Conservation (phyloP, 2,113 vertebrate species). For the Agapornis roseicollis region DNA sequence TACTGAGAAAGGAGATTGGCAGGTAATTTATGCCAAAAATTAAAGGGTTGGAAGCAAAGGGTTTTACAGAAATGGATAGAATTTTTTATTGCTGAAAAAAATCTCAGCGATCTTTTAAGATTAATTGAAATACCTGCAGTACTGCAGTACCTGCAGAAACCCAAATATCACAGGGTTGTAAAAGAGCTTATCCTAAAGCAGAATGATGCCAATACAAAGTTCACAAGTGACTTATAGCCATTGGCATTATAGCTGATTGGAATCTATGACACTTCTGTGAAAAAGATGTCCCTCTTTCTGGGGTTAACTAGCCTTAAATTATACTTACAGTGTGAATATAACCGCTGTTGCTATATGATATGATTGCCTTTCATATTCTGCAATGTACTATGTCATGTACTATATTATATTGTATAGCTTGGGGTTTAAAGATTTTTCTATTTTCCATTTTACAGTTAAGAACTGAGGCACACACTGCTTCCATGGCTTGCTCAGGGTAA, state of each 20-base stretch:
- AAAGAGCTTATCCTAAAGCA: conserved; percentile 47
- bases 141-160: neutral
- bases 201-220: conserved; percentile 33
- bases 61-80: neutral
- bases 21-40: conserved; percentile 10
- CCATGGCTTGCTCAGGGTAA: conserved; percentile 11
- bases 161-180: conserved; percentile 22
- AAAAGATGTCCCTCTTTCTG: conserved; percentile 22
- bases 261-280: conserved; percentile 39
- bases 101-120: conserved; percentile 38
- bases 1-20: neutral
- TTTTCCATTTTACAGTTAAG: conserved; percentile 34
- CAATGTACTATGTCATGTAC: neutral
- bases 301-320: conserved; percentile 53
- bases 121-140: conserved; percentile 47
- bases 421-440: conserved; percentile 49
- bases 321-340: conserved; percentile 39
- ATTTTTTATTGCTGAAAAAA: conserved; percentile 34
- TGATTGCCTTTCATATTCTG: conserved; percentile 14
- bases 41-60: conserved; percentile 17
- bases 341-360: conserved; percentile 16
- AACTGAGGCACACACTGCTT: neutral
- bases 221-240: conserved; percentile 53
- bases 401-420: neutral
- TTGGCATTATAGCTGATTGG: conserved; percentile 40